Percentiles rank a stretch among this genome's conserved stretches.
Conservation (phyloP, 2,797 vertebrate genomes). For the Aphelocoma californica region DNA sequence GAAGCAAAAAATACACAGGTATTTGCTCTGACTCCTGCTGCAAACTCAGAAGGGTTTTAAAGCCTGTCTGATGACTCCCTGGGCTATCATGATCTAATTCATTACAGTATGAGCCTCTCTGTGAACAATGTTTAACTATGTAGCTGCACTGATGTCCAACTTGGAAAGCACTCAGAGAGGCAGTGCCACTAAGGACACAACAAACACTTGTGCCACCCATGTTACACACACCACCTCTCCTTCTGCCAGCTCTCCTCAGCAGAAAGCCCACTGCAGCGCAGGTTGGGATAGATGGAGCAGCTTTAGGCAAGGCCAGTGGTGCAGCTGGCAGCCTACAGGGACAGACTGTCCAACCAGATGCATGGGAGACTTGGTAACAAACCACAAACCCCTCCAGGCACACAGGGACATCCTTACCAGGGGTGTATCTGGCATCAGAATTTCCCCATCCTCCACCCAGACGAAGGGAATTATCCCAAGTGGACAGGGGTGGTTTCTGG, state of each 20-base stretch:
- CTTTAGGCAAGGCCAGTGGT: not conserved
- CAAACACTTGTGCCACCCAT: rapidly evolving
- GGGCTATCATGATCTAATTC: not conserved
- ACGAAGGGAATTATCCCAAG: slow-evolving; percentile 91
- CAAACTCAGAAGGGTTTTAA: not conserved
- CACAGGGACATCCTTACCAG: slow-evolving; percentile 79
- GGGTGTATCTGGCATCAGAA: slow-evolving; percentile 93
- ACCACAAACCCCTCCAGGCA: not conserved
- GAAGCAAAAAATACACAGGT: not conserved
- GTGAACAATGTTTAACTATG: not conserved
- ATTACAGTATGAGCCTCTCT: not conserved
- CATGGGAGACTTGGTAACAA: not conserved
- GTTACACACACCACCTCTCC: not conserved
- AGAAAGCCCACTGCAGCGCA: not conserved
- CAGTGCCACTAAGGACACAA: not conserved
- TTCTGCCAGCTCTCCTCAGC: not conserved
- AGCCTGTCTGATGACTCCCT: not conserved
- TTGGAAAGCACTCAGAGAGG: rapidly evolving
- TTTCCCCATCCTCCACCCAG: slow-evolving; percentile 87
- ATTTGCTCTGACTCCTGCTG: not conserved
- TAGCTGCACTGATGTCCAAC: not conserved
- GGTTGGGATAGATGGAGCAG: rapidly evolving
- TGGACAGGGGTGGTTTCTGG: slow-evolving; percentile 89
- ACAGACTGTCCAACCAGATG: not conserved
- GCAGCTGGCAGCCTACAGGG: not conserved